phyloP scores from a whole-genome alignment of 2,797 vertebrate species.

The Momotus momota region DNA sequence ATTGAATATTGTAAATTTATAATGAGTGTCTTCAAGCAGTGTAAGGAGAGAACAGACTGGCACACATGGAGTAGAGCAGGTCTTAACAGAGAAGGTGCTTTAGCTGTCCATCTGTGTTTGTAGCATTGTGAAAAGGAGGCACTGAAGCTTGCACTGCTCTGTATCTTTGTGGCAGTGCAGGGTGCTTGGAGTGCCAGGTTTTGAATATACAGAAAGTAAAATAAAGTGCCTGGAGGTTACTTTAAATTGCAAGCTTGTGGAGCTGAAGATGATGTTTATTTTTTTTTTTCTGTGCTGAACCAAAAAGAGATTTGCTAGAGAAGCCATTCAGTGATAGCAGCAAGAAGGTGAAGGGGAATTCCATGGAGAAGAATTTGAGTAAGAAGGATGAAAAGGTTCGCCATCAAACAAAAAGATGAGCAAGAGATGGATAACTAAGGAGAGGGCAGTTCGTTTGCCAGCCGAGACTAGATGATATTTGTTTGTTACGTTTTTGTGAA shows the following conservation, averaged over 20 bases:
- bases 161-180: background rate
- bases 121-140: background rate
- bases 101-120: background rate
- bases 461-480: background rate
- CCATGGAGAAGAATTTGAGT: background rate
- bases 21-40: background rate
- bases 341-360: conserved; percentile 3
- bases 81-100: background rate
- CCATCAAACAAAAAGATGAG: background rate
- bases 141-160: background rate
- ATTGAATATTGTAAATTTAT: background rate
- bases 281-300: background rate
- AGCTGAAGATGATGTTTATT: background rate
- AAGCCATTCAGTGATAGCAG: background rate
- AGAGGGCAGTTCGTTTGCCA: background rate
- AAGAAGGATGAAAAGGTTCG: background rate
- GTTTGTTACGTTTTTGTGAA: background rate
- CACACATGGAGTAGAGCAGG: background rate
- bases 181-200: background rate
- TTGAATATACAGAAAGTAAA: background rate
- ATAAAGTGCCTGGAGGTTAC: background rate
- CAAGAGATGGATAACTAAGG: background rate
- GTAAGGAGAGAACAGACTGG: background rate
- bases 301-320: background rate
- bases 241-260: background rate